phyloP scores from a whole-genome alignment of 2,888 invertebrate genomes.

The Tethea ocularis region DNA sequence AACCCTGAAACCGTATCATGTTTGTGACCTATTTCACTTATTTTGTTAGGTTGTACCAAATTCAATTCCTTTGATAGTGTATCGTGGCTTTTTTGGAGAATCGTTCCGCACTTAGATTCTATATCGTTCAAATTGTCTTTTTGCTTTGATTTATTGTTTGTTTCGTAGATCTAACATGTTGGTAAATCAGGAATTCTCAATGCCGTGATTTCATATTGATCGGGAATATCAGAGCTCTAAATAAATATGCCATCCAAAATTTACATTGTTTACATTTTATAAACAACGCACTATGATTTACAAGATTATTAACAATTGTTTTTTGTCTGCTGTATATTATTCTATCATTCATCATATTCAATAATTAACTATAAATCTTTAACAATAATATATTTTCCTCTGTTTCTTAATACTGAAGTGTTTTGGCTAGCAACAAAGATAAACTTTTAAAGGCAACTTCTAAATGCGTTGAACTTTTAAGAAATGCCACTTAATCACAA shows the following conservation, averaged over 20 bases:
- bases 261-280: no score
- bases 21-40: conserved; percentile 21
- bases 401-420: no score
- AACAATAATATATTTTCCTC: no score
- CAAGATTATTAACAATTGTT: no score
- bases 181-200: background rate
- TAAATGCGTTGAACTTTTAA: conserved; percentile 6
- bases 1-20: conserved; percentile 20
- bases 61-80: conserved; percentile 7
- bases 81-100: background rate
- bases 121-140: background rate
- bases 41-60: conserved; percentile 16
- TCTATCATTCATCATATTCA: no score
- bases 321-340: no score
- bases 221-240: background rate
- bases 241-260: background rate
- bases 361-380: no score
- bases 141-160: background rate
- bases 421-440: background rate
- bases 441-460: background rate
- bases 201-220: background rate
- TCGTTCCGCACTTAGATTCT: background rate
- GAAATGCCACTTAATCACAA: conserved; percentile 8
- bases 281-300: no score
- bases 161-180: background rate